Evolutionary conservation across 2,797 vertebrate genomes (phyloP).

Genomic region (Lagorchestes hirsutus): DNA sequence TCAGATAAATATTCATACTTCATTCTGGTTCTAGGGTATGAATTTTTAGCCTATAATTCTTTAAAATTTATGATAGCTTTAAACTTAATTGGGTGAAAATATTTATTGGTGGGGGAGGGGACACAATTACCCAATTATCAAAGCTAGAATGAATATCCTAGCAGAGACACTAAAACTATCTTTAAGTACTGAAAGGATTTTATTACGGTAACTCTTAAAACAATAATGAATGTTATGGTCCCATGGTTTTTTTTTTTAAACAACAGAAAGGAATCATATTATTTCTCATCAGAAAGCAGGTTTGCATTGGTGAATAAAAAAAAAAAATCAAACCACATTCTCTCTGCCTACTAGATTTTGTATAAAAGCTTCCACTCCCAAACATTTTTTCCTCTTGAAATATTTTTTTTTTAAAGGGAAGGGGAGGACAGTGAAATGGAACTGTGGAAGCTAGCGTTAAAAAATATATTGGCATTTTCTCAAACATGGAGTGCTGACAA

Average conservation of each 20-base stretch:
- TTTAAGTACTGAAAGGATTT: constrained; percentile 80
- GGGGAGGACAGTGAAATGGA: constrained; percentile 42
- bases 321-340: constrained; percentile 39
- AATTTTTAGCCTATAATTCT: constrained; percentile 80
- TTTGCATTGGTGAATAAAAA: constrained; percentile 59
- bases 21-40: constrained; percentile 77
- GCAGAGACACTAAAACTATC: constrained; percentile 75
- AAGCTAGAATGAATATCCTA: constrained; percentile 76
- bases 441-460: constrained; percentile 77
- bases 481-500: constrained; percentile 83
- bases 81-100: constrained; percentile 81
- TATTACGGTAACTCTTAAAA: constrained; percentile 77
- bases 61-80: constrained; percentile 83
- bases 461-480: constrained; percentile 81
- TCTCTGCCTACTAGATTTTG: not conserved
- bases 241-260: constrained; percentile 58
- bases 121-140: constrained; percentile 78
- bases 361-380: not conserved
- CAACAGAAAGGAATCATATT: constrained; percentile 67
- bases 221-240: constrained; percentile 67
- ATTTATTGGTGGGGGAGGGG: constrained; percentile 79
- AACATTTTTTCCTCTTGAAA: constrained; percentile 46
- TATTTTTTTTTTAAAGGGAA: constrained; percentile 38
- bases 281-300: constrained; percentile 71
- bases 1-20: constrained; percentile 76